Evolutionary conservation across 2,888 invertebrate genomes (phyloP).

Genomic region (Clostera curtula): DNA sequence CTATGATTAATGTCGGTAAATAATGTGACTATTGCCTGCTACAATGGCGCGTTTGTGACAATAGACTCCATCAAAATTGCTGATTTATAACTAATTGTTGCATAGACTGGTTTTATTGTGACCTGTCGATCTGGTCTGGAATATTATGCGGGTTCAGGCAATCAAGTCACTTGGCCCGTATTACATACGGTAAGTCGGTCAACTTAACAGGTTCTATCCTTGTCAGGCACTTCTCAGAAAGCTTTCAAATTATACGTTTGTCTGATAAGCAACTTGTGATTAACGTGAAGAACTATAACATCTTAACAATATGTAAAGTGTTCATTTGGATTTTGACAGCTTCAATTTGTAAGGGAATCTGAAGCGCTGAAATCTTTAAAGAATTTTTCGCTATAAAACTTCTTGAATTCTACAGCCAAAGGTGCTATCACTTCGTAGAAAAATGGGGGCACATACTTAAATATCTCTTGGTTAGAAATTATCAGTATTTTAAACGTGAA

Average conservation of each 20-base stretch:
- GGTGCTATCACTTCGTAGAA: constrained; percentile 55
- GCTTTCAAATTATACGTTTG: constrained; percentile 26
- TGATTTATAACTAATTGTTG: constrained; percentile 64
- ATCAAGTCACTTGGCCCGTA: constrained; percentile 54
- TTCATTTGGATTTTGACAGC: no score
- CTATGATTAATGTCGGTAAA: no score
- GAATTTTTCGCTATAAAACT: constrained; percentile 33
- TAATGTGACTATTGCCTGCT: no score
- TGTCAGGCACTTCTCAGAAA: constrained; percentile 27
- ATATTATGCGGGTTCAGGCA: constrained; percentile 57
- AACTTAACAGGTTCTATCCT: constrained; percentile 55
- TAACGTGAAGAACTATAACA: not conserved
- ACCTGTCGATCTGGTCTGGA: constrained; percentile 45
- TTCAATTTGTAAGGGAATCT: no score
- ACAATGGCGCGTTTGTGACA: constrained; percentile 23
- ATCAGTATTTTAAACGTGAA: constrained; percentile 51
- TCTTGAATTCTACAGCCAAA: constrained; percentile 37
- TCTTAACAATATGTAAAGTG: constrained; percentile 2
- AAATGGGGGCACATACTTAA: constrained; percentile 40
- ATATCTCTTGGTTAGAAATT: constrained; percentile 34
- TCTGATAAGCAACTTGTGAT: not conserved
- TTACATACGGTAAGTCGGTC: constrained; percentile 50
- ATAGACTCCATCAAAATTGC: constrained; percentile 24
- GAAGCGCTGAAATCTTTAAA: constrained; percentile 16
- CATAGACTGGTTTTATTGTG: constrained; percentile 34